These are phyloP conservation scores for Phaethon lepturus DNA, from an alignment of 2,113 vertebrate genomes.

Conservation along the genomic window DNA sequence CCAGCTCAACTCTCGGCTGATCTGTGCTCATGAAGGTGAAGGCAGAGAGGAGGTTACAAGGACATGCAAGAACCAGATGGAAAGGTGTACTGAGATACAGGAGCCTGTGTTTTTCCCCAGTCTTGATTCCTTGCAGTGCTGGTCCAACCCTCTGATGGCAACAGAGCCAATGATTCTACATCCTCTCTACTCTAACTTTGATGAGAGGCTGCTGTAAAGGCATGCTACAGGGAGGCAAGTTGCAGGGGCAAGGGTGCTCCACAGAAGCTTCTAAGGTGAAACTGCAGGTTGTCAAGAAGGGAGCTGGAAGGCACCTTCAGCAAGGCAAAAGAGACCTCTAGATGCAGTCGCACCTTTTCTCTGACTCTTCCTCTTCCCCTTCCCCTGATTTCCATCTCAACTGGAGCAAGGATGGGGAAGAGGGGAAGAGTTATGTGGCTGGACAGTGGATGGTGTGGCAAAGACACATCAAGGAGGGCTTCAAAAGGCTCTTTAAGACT, in stretches of 20 bases:
- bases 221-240: not conserved
- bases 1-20: not conserved
- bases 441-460: not conserved
- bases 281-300: not conserved
- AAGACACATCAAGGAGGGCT: not conserved
- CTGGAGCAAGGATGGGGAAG: not conserved
- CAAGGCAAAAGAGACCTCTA: not conserved
- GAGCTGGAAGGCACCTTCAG: not conserved
- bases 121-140: not conserved
- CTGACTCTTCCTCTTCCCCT: not conserved
- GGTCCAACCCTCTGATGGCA: not conserved
- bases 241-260: not conserved
- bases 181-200: not conserved
- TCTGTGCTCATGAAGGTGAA: not conserved
- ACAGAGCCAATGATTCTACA: not conserved
- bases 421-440: not conserved
- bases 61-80: not conserved
- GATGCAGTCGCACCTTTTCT: not conserved
- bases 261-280: not conserved
- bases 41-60: not conserved
- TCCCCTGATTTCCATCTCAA: not conserved
- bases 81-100: not conserved
- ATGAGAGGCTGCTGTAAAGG: not conserved
- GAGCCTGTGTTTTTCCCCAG: not conserved
- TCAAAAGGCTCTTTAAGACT: not conserved